Base-by-base conservation (phyloP, 2,888 invertebrate species). In the Drosophila cyrtoloma region DNA sequence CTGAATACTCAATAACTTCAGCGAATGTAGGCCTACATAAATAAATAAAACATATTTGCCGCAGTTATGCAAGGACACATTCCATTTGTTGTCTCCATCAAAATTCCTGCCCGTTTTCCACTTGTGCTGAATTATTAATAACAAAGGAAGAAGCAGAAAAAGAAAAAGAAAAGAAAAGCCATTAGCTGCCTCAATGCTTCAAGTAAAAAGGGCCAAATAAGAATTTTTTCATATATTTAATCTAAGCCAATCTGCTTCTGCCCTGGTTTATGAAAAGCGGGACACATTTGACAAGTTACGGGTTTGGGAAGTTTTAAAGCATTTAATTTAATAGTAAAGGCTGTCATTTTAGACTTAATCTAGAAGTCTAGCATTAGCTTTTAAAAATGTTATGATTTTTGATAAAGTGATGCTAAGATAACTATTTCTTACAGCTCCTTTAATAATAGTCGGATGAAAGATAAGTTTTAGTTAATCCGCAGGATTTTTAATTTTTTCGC, bases 91-190 rank as follows among this genome's bases (percentile, higher is more conserved):
- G 19, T 26, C 44, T 37, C 10, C 39, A 59, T 33, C 14, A 47
- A 51, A 55, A 78, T 78, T 78, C 64, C 64, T 37, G 30, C 47
- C 72, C 22, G 58, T 19, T 51, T 53, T 7, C 37, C 37, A 55
- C 71, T 30, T 66, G 44, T 60, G 39, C 22, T 80, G 51, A 63
- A 75, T 61, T 77, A 77, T 78, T 72, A 59, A 77, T 83, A 80
- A 42, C 50, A 57, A 50, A 56, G 22, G 44, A 22, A 6, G 12
- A 12, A 12, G 22, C 2, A 26, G 16, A 7, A 16, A 4, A 39
- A 6, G 26, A n/a, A 16, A n/a, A 14, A 9, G 6, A 26, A 37
- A 19, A 57, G n/a, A 35, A 69, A 72, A 81, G 58, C 64, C 70
- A 68, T 67, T 73, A 62, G 44, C 51, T 55, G 51, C 37, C 42